These are phyloP conservation scores for Physella acuta DNA, from an alignment of 1,140 invertebrate genomes.

Conservation along the genomic window DNA sequence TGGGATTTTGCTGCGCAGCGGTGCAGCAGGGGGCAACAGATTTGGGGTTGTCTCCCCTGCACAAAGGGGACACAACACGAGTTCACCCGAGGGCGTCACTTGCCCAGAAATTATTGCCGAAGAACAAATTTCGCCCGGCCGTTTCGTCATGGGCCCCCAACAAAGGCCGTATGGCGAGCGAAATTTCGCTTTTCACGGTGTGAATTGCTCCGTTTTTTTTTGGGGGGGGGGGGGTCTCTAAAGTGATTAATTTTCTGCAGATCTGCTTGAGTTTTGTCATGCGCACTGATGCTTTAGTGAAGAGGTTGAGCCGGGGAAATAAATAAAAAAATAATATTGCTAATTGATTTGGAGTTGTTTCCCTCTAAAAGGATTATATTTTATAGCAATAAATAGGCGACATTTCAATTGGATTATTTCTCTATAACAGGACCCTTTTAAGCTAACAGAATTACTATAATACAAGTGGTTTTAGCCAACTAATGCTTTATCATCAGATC, in stretches of 20 bases:
- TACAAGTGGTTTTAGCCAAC: too few relatives aligned
- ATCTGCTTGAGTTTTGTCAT: neutral
- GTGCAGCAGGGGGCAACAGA: neutral
- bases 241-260: neutral
- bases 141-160: neutral
- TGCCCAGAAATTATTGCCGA: neutral
- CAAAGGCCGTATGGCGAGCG: neutral
- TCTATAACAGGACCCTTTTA: too few relatives aligned
- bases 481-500: too few relatives aligned
- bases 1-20: neutral
- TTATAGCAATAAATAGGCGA: too few relatives aligned
- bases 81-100: neutral
- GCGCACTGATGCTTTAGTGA: neutral
- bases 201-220: too few relatives aligned
- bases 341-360: too few relatives aligned
- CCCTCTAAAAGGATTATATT: too few relatives aligned
- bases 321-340: too few relatives aligned
- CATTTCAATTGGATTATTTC: too few relatives aligned
- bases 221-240: neutral
- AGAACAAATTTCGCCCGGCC: neutral
- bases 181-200: too few relatives aligned
- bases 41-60: neutral
- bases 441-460: too few relatives aligned
- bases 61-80: neutral
- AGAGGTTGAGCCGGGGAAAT: neutral